phyloP scores from a whole-genome alignment of 2,797 vertebrate species.

The Xiphorhynchus erythropygius region DNA sequence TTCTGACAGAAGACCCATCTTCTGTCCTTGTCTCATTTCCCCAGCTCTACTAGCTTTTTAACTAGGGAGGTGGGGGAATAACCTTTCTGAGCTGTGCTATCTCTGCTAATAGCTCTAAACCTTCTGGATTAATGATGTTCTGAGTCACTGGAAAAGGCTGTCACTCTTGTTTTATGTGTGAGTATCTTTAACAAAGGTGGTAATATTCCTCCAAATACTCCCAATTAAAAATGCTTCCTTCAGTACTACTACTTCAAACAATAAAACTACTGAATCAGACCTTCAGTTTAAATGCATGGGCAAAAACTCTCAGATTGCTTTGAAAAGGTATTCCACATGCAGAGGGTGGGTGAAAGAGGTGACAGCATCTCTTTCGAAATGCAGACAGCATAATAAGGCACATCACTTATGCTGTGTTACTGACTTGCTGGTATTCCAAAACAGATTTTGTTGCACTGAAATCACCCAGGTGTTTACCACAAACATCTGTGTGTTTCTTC shows the following conservation, averaged over 20 bases:
- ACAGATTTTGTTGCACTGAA: neutral
- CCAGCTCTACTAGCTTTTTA: neutral
- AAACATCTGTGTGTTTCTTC: neutral
- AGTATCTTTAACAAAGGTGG: neutral
- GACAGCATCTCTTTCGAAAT: neutral
- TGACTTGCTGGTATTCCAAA: neutral
- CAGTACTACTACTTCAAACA: neutral
- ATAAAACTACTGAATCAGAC: conserved; percentile 18
- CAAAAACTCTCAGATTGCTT: conserved; percentile 11
- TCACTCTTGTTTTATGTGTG: neutral
- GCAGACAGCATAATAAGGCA: neutral
- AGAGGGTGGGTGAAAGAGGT: conserved; percentile 28
- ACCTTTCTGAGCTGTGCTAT: neutral
- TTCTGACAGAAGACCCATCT: neutral
- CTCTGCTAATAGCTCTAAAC: neutral
- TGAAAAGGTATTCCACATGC: conserved; percentile 4
- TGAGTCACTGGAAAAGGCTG: neutral
- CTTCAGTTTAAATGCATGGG: neutral
- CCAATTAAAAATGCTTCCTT: conserved; percentile 8
- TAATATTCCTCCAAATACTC: neutral
- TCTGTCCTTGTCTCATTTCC: neutral
- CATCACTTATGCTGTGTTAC: neutral
- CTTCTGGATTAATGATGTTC: neutral
- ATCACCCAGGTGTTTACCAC: neutral
- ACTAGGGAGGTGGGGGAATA: neutral